A percentile compares a stretch with the other conserved stretches of the same genome.
Conservation (phyloP, 1,140 invertebrate species). For the Leptinotarsa defecta region DNA sequence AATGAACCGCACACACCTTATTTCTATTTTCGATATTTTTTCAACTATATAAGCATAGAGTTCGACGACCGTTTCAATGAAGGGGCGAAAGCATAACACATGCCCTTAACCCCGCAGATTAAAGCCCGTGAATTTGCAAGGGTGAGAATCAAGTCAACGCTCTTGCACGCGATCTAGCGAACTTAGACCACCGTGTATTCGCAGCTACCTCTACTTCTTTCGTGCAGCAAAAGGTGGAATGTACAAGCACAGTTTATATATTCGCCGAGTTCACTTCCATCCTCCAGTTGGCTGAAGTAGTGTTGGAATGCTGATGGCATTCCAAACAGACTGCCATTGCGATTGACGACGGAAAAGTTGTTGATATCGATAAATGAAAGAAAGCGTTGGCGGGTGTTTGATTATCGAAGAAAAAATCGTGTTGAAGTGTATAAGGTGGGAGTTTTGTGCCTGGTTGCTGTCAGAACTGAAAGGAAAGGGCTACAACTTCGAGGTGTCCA, state of each 20-base stretch:
- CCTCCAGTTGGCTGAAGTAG: slow-evolving; percentile 13
- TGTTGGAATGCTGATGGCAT: slow-evolving; percentile 16
- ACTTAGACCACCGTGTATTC: slow-evolving; percentile 7
- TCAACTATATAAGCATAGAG: no score
- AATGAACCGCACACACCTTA: no score
- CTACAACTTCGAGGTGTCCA: no score
- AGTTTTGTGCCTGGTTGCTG: background rate
- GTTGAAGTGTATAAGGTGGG: background rate
- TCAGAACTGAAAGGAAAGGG: no score
- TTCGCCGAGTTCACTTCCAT: slow-evolving; percentile 9
- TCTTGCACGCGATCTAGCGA: background rate
- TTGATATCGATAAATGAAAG: background rate
- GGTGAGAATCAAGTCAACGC: background rate
- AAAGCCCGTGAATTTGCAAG: no score
- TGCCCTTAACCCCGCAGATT: no score
- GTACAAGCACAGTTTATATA: slow-evolving; percentile 11
- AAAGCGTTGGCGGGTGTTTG: background rate
- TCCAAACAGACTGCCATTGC: slow-evolving; percentile 16
- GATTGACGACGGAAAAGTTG: slow-evolving; percentile 3
- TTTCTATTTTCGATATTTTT: no score
- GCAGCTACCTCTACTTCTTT: slow-evolving; percentile 12
- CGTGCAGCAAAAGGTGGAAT: slow-evolving; percentile 7
- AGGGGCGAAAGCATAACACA: no score
- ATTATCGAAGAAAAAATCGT: background rate
- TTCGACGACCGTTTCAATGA: no score